Conservation (phyloP, 2,113 vertebrate genomes). For the Epinephelus lanceolatus region DNA sequence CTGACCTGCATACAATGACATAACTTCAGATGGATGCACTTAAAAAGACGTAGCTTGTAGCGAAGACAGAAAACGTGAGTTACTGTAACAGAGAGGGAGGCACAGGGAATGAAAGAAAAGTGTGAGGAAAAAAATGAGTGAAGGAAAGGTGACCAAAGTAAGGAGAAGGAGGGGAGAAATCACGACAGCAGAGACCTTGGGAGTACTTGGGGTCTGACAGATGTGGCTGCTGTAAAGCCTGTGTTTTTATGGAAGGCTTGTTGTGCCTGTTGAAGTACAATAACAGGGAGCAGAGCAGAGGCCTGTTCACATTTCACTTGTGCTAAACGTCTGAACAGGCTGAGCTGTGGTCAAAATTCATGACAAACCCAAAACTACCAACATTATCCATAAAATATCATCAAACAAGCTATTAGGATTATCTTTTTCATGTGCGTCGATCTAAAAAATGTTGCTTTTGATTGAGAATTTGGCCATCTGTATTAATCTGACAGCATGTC, state of each 20-base stretch:
- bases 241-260: constrained; percentile 15
- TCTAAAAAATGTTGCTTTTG: neutral
- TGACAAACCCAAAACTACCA: neutral
- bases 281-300: constrained; percentile 11
- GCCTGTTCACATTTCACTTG: constrained; percentile 6
- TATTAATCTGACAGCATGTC: neutral
- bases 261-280: constrained; percentile 23
- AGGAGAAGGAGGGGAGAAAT: constrained; percentile 5
- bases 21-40: neutral
- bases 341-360: neutral
- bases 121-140: neutral
- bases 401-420: neutral
- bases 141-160: constrained; percentile 15
- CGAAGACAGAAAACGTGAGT: neutral
- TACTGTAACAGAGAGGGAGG: neutral
- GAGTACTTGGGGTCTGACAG: constrained; percentile 36
- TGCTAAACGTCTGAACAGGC: neutral
- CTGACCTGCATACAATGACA: neutral
- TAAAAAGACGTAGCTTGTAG: neutral
- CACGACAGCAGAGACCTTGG: constrained; percentile 22
- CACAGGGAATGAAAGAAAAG: constrained; percentile 8
- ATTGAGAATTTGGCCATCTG: neutral
- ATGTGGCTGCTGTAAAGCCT: constrained; percentile 20
- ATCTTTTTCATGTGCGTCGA: neutral
- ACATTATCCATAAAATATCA: neutral